Evolutionary conservation across 2,113 vertebrate species (phyloP).

Genomic region (Synchiropus splendidus): DNA sequence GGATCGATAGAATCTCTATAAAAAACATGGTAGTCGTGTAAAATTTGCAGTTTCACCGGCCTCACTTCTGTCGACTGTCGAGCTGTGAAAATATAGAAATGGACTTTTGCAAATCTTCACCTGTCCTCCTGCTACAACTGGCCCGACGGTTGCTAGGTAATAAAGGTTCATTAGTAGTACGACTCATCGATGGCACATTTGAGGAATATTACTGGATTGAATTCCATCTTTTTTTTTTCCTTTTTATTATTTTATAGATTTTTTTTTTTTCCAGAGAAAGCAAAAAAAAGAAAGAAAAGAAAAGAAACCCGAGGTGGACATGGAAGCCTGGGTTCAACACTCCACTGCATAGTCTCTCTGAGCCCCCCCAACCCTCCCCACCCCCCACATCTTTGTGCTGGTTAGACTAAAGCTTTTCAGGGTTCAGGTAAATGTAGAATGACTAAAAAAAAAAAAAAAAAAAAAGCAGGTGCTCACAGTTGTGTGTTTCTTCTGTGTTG

Average conservation of each 20-base stretch:
- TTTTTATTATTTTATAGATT: conserved; percentile 20
- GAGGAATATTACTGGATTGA: conserved; percentile 54
- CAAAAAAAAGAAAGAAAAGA: conserved; percentile 18
- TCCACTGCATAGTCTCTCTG: conserved; percentile 74
- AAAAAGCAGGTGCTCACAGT: conserved; percentile 69
- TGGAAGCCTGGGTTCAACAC: conserved; percentile 64
- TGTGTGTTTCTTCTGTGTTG: conserved; percentile 19
- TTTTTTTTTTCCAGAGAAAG: conserved; percentile 45
- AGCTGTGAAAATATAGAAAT: conserved; percentile 44
- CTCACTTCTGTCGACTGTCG: conserved; percentile 26
- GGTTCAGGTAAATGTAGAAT: conserved; percentile 51
- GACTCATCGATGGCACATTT: conserved; percentile 71
- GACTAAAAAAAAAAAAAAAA: conserved; percentile 58
- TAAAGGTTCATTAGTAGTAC: conserved; percentile 34
- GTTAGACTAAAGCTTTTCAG: conserved; percentile 76
- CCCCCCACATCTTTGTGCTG: conserved; percentile 69
- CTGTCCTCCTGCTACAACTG: conserved; percentile 69
- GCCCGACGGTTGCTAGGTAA: conserved; percentile 56
- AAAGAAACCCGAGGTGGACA: conserved; percentile 52
- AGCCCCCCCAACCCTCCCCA: conserved; percentile 24
- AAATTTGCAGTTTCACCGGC: conserved; percentile 57
- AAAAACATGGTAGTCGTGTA: conserved; percentile 55
- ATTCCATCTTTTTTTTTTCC: conserved; percentile 30
- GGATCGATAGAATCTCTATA: conserved; percentile 61
- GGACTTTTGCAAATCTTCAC: conserved; percentile 56